Base-by-base conservation (phyloP, 92 coral and sea anemone genomes). In the Nematostella vectensis region DNA sequence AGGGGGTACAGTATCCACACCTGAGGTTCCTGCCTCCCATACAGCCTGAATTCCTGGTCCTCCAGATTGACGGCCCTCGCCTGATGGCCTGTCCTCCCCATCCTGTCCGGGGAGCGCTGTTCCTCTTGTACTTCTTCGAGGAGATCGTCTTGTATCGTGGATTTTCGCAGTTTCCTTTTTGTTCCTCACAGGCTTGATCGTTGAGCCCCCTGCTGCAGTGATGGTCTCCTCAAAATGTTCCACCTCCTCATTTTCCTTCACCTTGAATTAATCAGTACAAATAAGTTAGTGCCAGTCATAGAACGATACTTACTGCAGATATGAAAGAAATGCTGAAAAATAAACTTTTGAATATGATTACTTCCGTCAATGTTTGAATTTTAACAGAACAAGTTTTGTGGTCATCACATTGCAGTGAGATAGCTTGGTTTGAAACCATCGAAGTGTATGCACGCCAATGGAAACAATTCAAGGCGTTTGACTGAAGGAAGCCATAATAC, bases 121-220 rank as follows among this genome's bases (percentile, higher is more conserved):
- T 54, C 29, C 55, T 2, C 29, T 37, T 28, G 11, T 27, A 29
- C 52, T 70, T 2, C 2, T 37, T 27, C 76, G 69, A 10, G 70
- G 76, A 38, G 76, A 70, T 36, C 18, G 53, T 15, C 53, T 4
- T 47, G 18, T 8, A n/a, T n/a, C n/a, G 53, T 47, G 53, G 6
- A 6, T 33, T 6, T 15, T 33, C 8, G 40, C 40, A 6, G 40
- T 6, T 6, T 33, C 40, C 40, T 33, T 33, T 33, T 6, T 6
- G 8, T 33, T 33, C 40, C 15, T 33, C 8, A 33, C 40, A 15
- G 15, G 6, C 40, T 33, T 33, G 40, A 33, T 33, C n/a, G n/a
- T n/a, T 6, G 40, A 33, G 40, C 8, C 8, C 8, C 40, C 40
- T 6, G 40, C 40, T 6, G 40, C 8, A 33, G 40, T 33, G 15